A percentile compares a stretch with the other conserved stretches of the same genome.
phyloP scores from a whole-genome alignment of 1,140 invertebrate genomes.

The Psilanteris sp. region DNA sequence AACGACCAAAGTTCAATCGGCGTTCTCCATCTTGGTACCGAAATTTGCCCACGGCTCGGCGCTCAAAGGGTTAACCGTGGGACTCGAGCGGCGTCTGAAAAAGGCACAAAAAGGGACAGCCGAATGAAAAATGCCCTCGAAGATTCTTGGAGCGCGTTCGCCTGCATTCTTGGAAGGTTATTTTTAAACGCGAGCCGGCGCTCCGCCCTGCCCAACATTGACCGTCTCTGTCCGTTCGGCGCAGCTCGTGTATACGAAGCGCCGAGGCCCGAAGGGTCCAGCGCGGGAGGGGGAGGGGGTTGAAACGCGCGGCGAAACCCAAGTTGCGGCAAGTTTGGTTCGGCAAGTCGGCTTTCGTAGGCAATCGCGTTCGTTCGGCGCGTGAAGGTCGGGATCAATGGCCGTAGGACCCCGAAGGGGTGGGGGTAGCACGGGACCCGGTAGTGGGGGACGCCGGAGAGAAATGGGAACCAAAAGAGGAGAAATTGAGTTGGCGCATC shows the following conservation, averaged over 20 bases:
- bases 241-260: constrained; percentile 7
- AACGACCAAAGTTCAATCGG: too few species aligned
- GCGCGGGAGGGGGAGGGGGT: constrained; percentile 29
- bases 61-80: constrained; percentile 42
- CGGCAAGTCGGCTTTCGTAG: constrained; percentile 75
- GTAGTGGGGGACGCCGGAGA: too few species aligned
- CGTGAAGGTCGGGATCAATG: constrained; percentile 81
- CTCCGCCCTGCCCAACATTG: constrained; percentile 64
- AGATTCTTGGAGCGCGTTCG: constrained; percentile 55
- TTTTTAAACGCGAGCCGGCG: constrained; percentile 67
- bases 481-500: constrained; percentile 79
- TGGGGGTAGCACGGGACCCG: constrained; percentile 63
- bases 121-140: constrained; percentile 53
- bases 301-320: constrained; percentile 62
- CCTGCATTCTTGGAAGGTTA: constrained; percentile 66
- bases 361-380: constrained; percentile 78
- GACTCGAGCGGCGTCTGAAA: constrained; percentile 34
- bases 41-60: constrained; percentile 16
- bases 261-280: constrained; percentile 49
- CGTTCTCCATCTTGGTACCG: constrained; percentile 17
- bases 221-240: constrained; percentile 34
- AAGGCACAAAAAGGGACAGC: constrained; percentile 37
- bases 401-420: constrained; percentile 76
- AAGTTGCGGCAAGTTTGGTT: constrained; percentile 71
- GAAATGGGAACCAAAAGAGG: constrained; percentile 80